These are phyloP conservation scores for Philonicus albiceps DNA, from an alignment of 2,888 invertebrate genomes.

Conservation along the genomic window DNA sequence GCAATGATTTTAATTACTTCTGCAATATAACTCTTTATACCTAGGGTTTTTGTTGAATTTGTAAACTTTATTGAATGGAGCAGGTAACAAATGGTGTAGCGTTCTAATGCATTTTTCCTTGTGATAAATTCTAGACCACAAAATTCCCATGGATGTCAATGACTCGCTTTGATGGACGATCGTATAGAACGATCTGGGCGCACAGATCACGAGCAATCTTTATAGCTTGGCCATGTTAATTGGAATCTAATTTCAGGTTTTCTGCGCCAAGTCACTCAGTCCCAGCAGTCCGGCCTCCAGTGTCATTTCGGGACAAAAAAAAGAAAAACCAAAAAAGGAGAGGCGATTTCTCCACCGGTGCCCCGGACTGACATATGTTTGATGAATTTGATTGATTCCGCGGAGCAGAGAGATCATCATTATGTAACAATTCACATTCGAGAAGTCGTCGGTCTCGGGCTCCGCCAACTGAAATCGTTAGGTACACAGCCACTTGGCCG, in stretches of 20 bases:
- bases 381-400: constrained; percentile 41
- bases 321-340: constrained; percentile 26
- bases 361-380: constrained; percentile 40
- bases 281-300: constrained; percentile 1
- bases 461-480: constrained; percentile 4
- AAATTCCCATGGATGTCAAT: not conserved
- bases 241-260: constrained; percentile 46
- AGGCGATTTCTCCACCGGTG: not conserved
- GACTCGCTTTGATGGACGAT: not conserved
- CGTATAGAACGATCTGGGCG: not conserved
- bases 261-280: constrained; percentile 34
- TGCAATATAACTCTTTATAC: not conserved
- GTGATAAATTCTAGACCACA: not conserved
- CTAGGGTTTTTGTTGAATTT: not conserved
- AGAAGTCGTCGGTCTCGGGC: not conserved
- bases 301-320: constrained; percentile 19
- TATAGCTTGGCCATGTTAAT: constrained; percentile 42
- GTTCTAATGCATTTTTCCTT: not conserved
- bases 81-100: not conserved
- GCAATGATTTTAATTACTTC: not conserved
- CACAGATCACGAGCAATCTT: constrained; percentile 33
- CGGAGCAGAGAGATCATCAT: constrained; percentile 18
- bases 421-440: constrained; percentile 36
- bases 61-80: not conserved
- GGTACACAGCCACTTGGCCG: not conserved